Conservation (phyloP, 1,140 invertebrate genomes). For the Drosophila chauvacae region DNA sequence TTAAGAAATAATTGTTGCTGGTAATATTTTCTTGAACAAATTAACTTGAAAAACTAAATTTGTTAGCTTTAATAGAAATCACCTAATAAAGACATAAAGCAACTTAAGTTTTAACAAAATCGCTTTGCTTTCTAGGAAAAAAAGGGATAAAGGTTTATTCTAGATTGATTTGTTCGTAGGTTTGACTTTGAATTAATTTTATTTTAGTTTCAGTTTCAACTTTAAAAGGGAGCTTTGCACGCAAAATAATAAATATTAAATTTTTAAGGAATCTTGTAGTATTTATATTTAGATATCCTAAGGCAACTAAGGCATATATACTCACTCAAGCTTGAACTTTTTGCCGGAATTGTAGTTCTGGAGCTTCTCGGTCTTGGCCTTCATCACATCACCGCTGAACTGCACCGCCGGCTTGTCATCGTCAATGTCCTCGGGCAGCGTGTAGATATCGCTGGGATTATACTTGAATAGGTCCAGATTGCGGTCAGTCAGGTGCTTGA, state of each 20-base stretch:
- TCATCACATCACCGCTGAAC: conserved; percentile 78
- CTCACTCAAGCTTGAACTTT: conserved; percentile 82
- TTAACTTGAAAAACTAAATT: neutral
- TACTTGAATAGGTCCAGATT: conserved; percentile 83
- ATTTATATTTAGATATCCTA: neutral
- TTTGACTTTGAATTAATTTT: too few species aligned
- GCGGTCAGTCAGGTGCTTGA: conserved; percentile 76
- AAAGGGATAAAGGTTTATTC: too few species aligned
- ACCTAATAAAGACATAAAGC: neutral
- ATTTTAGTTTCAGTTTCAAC: neutral
- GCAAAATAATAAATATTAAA: neutral
- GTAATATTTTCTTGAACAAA: too few species aligned
- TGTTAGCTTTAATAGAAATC: neutral
- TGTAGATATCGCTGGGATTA: conserved; percentile 77
- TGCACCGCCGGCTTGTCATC: conserved; percentile 82
- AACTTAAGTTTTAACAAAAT: neutral
- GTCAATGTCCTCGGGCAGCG: conserved; percentile 82
- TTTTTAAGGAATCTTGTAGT: neutral
- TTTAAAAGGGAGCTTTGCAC: neutral
- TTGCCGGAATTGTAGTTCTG: conserved; percentile 77
- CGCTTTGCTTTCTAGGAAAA: neutral
- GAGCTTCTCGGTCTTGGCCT: conserved; percentile 77
- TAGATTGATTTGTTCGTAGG: too few species aligned
- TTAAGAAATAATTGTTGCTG: too few species aligned
- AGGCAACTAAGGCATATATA: conserved; percentile 4